Percentiles rank a stretch among this genome's conserved stretches.
These are phyloP conservation scores for Brachionus calyciflorus DNA, from an alignment of 1,140 invertebrate genomes.

Conservation along the genomic window DNA sequence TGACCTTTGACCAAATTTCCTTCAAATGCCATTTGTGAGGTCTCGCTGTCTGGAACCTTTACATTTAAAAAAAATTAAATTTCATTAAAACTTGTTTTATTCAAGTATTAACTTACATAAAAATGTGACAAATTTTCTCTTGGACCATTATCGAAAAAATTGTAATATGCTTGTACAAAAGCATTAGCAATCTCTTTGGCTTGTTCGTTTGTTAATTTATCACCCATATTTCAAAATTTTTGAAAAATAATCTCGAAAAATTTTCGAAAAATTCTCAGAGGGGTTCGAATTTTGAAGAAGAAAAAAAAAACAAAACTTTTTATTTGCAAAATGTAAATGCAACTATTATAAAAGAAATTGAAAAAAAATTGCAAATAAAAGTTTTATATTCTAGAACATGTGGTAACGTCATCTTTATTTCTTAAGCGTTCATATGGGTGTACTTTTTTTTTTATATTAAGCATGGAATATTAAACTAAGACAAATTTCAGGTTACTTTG, in stretches of 20 bases:
- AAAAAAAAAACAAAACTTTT: neutral
- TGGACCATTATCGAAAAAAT: conserved; percentile 24
- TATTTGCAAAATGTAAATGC: conserved; percentile 4
- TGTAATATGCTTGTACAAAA: conserved; percentile 45
- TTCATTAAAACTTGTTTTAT: too few species aligned
- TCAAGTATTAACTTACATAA: conserved; percentile 16
- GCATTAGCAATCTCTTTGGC: conserved; percentile 31
- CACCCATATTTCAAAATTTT: neutral
- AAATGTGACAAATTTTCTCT: conserved; percentile 38
- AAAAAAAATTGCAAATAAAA: conserved; percentile 25
- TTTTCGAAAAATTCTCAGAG: neutral
- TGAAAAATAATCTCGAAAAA: neutral
- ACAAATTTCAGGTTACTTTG: neutral
- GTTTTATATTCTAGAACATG: conserved; percentile 23
- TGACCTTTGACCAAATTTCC: conserved; percentile 33
- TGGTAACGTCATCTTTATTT: conserved; percentile 29
- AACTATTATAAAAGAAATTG: neutral
- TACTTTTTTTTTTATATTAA: too few species aligned
- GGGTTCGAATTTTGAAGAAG: neutral
- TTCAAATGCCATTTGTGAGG: conserved; percentile 38
- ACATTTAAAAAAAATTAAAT: neutral
- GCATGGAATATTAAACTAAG: neutral
- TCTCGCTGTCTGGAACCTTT: conserved; percentile 44
- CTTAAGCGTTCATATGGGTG: neutral
- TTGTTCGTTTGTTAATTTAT: conserved; percentile 29